Percentiles rank a stretch among this genome's conserved stretches.
Evolutionary conservation across 2,888 invertebrate genomes (phyloP).

Genomic region (Doris montereyensis): DNA sequence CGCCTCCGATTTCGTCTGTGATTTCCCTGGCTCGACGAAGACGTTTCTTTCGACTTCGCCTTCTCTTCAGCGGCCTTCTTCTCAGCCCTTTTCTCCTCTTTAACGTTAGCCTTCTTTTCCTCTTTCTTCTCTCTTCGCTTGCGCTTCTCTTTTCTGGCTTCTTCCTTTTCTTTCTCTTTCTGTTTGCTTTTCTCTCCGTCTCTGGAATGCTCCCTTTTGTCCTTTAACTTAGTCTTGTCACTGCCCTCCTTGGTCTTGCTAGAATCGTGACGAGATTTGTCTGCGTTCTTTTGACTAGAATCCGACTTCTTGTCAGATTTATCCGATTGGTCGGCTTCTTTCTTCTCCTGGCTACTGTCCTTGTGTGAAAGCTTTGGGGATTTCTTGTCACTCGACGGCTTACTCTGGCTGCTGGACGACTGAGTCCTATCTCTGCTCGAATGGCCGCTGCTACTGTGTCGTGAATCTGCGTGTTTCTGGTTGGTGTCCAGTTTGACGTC

Average conservation of each 20-base stretch:
- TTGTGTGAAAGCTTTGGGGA: conserved; percentile 37
- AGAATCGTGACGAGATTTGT: conserved; percentile 44
- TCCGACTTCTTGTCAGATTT: conserved; percentile 47
- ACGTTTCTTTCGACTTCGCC: no score
- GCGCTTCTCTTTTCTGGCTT: conserved; percentile 49
- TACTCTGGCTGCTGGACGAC: conserved; percentile 1
- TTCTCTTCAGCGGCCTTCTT: conserved; percentile 39
- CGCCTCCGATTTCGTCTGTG: conserved; percentile 13
- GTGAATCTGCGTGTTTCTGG: not conserved
- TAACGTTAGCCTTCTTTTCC: conserved; percentile 24
- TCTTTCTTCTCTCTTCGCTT: conserved; percentile 42
- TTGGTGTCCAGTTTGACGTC: conserved; percentile 34
- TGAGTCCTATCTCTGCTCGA: not conserved
- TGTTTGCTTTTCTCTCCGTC: conserved; percentile 40
- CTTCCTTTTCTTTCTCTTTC: conserved; percentile 33
- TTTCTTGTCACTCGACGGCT: conserved; percentile 45
- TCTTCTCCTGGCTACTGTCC: conserved; percentile 31
- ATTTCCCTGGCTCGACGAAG: no score
- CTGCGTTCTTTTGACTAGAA: conserved; percentile 34
- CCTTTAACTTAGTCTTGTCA: conserved; percentile 43
- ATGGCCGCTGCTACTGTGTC: conserved; percentile 29
- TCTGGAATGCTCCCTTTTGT: conserved; percentile 45
- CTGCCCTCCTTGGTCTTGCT: conserved; percentile 43
- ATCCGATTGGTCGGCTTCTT: conserved; percentile 42
- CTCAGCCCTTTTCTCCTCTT: conserved; percentile 47